phyloP scores from a whole-genome alignment of 1,140 invertebrate genomes.

The Musca domestica region DNA sequence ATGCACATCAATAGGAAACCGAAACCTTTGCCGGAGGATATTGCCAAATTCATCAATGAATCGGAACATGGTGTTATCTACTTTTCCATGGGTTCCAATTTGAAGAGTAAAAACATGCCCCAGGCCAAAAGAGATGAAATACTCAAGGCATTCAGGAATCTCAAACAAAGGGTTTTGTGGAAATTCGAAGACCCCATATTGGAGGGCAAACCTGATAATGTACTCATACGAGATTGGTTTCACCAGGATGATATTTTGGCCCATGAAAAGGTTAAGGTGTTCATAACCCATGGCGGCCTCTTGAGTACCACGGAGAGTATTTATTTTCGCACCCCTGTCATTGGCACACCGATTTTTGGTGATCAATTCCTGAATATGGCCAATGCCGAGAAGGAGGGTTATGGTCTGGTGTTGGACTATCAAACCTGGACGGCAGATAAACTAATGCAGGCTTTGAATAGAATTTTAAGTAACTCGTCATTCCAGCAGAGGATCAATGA shows the following conservation, averaged over 20 bases:
- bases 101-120: slow-evolving; percentile 58
- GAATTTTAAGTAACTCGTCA: slow-evolving; percentile 31
- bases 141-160: slow-evolving; percentile 57
- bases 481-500: slow-evolving; percentile 38
- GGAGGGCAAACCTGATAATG: slow-evolving; percentile 59
- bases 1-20: slow-evolving; percentile 55
- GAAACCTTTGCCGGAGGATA: slow-evolving; percentile 51
- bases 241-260: slow-evolving; percentile 70
- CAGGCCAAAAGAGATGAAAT: slow-evolving; percentile 56
- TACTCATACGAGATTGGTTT: slow-evolving; percentile 65
- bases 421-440: slow-evolving; percentile 32
- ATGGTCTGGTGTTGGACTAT: slow-evolving; percentile 51
- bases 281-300: slow-evolving; percentile 72
- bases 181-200: slow-evolving; percentile 65
- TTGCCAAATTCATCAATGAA: slow-evolving; percentile 59
- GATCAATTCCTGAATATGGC: slow-evolving; percentile 64
- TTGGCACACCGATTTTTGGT: slow-evolving; percentile 67
- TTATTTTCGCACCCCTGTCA: slow-evolving; percentile 67
- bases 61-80: slow-evolving; percentile 62
- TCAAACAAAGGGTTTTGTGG: slow-evolving; percentile 66
- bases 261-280: slow-evolving; percentile 66
- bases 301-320: slow-evolving; percentile 70
- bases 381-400: slow-evolving; percentile 54
- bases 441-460: slow-evolving; percentile 33
- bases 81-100: slow-evolving; percentile 64